These are phyloP conservation scores for Gerosis bhagava DNA, from an alignment of 2,888 invertebrate genomes.

Conservation along the genomic window DNA sequence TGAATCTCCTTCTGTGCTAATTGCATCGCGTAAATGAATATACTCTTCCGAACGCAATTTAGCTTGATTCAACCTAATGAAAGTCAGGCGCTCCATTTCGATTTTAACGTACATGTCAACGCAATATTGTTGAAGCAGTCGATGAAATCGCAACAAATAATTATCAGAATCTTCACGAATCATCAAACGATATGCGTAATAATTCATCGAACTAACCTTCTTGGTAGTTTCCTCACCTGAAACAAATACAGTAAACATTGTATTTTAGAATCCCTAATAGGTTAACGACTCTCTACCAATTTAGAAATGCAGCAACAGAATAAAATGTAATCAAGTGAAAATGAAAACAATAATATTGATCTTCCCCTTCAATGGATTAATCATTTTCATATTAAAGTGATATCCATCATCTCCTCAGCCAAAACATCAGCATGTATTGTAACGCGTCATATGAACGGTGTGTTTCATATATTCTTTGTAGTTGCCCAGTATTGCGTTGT, in stretches of 20 bases:
- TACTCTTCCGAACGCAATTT: neutral
- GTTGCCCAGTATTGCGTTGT: constrained; percentile 19
- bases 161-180: no score
- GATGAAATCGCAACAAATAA: no score
- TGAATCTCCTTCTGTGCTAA: neutral
- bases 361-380: no score
- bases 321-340: constrained; percentile 5
- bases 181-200: no score
- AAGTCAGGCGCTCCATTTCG: neutral
- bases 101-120: neutral
- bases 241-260: no score
- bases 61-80: neutral
- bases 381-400: no score
- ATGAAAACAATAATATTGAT: constrained; percentile 6
- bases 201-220: no score
- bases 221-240: no score
- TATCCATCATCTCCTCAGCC: neutral
- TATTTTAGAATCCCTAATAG: no score
- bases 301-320: no score
- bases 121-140: neutral
- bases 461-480: neutral
- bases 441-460: constrained; percentile 11
- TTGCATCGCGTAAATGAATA: neutral
- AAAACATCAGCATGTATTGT: constrained; percentile 3
- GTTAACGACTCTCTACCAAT: no score